Conservation (phyloP, 2,888 invertebrate species). For the Lepidonotus clava region DNA sequence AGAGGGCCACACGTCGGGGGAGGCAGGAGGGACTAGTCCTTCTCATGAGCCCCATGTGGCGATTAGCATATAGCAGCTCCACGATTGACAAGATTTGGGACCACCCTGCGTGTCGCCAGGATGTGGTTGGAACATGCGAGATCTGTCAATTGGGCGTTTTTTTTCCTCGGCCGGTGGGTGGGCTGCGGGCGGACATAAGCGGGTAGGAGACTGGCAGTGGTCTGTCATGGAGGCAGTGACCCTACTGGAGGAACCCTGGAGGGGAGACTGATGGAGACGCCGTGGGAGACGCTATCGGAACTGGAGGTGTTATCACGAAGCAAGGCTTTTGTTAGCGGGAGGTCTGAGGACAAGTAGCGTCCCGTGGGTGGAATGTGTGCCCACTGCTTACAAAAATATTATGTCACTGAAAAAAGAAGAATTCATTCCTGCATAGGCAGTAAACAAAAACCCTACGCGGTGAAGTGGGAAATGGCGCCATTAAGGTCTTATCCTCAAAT, state of each 20-base stretch:
- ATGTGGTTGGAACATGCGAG: not conserved
- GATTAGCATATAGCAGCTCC: not conserved
- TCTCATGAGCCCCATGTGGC: not conserved
- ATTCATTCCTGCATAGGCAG: too few relatives aligned
- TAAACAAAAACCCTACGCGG: too few relatives aligned
- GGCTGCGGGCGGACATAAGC: too few relatives aligned
- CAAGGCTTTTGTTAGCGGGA: not conserved
- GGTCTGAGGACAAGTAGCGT: not conserved
- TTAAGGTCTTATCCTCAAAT: too few relatives aligned
- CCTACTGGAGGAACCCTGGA: not conserved
- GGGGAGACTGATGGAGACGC: not conserved
- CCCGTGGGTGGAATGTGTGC: too few relatives aligned
- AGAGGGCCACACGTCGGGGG: too few relatives aligned
- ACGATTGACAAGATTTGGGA: not conserved
- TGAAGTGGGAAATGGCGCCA: too few relatives aligned
- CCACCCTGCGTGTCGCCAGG: not conserved
- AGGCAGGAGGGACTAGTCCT: too few relatives aligned
- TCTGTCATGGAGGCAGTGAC: not conserved
- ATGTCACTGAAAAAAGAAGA: too few relatives aligned
- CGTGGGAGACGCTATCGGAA: not conserved
- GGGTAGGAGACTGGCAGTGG: too few relatives aligned
- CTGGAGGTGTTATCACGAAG: conserved; percentile 12
- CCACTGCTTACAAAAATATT: too few relatives aligned
- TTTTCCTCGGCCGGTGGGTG: too few relatives aligned
- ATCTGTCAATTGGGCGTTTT: not conserved